A percentile compares a stretch with the other conserved stretches of the same genome.
phyloP scores from a whole-genome alignment of 2,797 vertebrate genomes.

The Crenichthys baileyi region DNA sequence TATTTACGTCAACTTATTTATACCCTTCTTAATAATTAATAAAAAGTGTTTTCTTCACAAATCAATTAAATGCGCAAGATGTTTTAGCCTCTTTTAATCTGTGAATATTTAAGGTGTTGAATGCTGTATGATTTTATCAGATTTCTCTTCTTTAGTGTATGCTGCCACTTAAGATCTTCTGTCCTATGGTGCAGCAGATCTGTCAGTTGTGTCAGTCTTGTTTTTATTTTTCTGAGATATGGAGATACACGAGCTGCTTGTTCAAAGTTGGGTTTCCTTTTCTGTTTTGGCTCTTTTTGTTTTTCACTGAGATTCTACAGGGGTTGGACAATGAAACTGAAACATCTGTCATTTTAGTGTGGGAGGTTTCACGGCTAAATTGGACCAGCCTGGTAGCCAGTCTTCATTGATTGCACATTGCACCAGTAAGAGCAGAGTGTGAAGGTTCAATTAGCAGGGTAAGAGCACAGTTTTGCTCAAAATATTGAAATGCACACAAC shows the following conservation, averaged over 20 bases:
- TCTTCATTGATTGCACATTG: too few relatives aligned
- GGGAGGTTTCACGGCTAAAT: too few relatives aligned
- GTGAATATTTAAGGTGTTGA: neutral
- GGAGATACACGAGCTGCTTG: neutral
- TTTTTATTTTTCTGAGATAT: neutral
- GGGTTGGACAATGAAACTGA: too few relatives aligned
- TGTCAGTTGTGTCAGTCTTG: neutral
- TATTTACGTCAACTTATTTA: neutral
- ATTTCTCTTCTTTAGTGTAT: neutral
- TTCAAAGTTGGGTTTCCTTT: constrained; percentile 2
- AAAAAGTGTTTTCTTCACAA: neutral
- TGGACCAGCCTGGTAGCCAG: too few relatives aligned
- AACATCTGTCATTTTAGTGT: too few relatives aligned
- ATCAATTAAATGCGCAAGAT: neutral
- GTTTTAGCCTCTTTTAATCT: neutral
- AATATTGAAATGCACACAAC: too few relatives aligned
- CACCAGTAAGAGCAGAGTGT: too few relatives aligned
- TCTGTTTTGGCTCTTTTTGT: neutral
- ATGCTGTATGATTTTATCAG: neutral
- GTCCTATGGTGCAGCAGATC: neutral
- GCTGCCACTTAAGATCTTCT: neutral
- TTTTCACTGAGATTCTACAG: neutral
- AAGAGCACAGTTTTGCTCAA: too few relatives aligned
- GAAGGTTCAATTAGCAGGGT: too few relatives aligned
- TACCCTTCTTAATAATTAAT: neutral